phyloP scores from a whole-genome alignment of 1,140 invertebrate genomes.

The Drosophila fuyamai region DNA sequence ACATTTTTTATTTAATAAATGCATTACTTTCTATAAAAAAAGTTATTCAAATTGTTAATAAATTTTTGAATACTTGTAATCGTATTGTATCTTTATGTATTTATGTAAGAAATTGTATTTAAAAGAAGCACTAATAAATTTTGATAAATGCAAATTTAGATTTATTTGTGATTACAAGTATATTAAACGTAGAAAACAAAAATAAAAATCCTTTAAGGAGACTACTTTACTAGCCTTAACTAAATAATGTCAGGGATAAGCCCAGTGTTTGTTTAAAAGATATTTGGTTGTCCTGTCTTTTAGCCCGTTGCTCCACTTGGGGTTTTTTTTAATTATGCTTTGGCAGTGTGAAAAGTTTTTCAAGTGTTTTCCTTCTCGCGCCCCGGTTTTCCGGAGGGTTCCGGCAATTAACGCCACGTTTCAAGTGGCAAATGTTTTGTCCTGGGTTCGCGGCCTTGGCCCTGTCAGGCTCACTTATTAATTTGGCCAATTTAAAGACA shows the following conservation, averaged over 20 bases:
- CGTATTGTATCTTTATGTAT: no score
- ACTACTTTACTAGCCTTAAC: background rate
- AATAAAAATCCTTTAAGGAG: background rate
- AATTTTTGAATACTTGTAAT: no score
- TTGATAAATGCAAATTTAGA: no score
- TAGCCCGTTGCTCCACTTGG: background rate
- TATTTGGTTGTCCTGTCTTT: conserved; percentile 8
- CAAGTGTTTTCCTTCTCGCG: conserved; percentile 52
- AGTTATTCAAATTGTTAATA: no score
- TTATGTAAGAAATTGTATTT: no score
- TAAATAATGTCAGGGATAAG: background rate
- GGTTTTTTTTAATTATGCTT: conserved; percentile 62
- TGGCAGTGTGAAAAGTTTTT: conserved; percentile 56
- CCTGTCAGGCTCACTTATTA: conserved; percentile 60
- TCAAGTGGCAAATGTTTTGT: conserved; percentile 46
- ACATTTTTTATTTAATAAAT: no score
- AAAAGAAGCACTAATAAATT: no score
- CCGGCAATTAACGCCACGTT: conserved; percentile 70
- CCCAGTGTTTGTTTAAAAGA: background rate
- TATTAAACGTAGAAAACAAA: no score
- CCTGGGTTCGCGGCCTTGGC: conserved; percentile 43
- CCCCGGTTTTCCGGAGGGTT: conserved; percentile 45
- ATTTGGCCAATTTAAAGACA: conserved; percentile 72
- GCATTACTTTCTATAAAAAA: no score
- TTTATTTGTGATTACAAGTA: no score